Conservation (phyloP, 1,140 invertebrate species). For the Saccostrea glomerata region DNA sequence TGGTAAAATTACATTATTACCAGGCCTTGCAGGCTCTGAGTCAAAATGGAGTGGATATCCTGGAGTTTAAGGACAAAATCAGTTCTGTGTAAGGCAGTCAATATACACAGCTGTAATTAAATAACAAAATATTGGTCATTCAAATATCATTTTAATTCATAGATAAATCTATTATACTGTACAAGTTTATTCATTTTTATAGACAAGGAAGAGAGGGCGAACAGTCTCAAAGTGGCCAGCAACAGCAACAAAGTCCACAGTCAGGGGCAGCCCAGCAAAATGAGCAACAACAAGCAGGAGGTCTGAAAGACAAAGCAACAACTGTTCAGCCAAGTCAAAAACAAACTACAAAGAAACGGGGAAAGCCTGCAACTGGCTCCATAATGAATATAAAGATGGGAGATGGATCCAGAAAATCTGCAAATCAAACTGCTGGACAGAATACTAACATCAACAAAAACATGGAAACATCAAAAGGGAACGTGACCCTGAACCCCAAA, state of each 20-base stretch:
- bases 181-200: not conserved
- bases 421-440: not conserved
- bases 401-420: not conserved
- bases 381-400: not conserved
- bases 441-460: not conserved
- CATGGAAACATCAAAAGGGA: not conserved
- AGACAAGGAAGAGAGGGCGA: not conserved
- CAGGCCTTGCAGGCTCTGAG: conserved; percentile 19
- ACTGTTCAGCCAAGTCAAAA: not conserved
- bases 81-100: not conserved
- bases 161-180: too few species aligned
- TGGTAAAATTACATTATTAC: conserved; percentile 20
- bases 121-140: too few species aligned
- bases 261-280: not conserved
- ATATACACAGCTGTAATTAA: too few species aligned
- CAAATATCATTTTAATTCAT: too few species aligned
- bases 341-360: not conserved
- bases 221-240: not conserved
- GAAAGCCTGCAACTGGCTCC: not conserved
- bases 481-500: not conserved
- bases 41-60: conserved; percentile 41
- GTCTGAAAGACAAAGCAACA: not conserved
- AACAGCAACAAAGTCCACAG: not conserved
- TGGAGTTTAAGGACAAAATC: conserved; percentile 46
- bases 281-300: not conserved